phyloP scores from a whole-genome alignment of 2,113 vertebrate species.

The Carlito syrichta region DNA sequence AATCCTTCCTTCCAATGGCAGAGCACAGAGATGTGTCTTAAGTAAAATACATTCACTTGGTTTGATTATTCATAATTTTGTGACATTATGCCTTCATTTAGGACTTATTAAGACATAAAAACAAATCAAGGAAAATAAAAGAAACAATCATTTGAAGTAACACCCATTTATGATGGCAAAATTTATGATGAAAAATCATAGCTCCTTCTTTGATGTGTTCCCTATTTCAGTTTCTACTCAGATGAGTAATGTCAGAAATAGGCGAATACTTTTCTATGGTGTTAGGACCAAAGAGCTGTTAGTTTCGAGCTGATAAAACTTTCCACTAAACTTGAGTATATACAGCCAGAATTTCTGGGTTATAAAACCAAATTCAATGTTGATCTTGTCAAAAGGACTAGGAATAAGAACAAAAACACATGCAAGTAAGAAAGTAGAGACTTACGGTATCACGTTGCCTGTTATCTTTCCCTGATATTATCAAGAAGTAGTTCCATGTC shows the following conservation, averaged over 20 bases:
- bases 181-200: neutral
- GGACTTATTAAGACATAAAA: neutral
- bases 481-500: constrained; percentile 96
- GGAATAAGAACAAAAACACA: constrained; percentile 34
- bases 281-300: constrained; percentile 17
- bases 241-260: constrained; percentile 21
- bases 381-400: constrained; percentile 36
- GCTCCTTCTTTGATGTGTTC: neutral
- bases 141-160: constrained; percentile 3
- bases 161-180: neutral
- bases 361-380: constrained; percentile 47
- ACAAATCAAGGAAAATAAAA: neutral
- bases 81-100: neutral
- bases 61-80: constrained; percentile 29
- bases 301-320: constrained; percentile 47
- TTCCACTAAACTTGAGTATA: constrained; percentile 26
- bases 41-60: constrained; percentile 8
- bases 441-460: constrained; percentile 93
- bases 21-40: neutral
- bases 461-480: constrained; percentile 94
- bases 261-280: constrained; percentile 46
- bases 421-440: constrained; percentile 67
- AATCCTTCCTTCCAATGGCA: neutral
- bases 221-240: constrained; percentile 45
- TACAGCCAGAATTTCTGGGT: constrained; percentile 47